These are phyloP conservation scores for Geotrypetes seraphini DNA, from an alignment of 2,797 vertebrate genomes.

Conservation along the genomic window DNA sequence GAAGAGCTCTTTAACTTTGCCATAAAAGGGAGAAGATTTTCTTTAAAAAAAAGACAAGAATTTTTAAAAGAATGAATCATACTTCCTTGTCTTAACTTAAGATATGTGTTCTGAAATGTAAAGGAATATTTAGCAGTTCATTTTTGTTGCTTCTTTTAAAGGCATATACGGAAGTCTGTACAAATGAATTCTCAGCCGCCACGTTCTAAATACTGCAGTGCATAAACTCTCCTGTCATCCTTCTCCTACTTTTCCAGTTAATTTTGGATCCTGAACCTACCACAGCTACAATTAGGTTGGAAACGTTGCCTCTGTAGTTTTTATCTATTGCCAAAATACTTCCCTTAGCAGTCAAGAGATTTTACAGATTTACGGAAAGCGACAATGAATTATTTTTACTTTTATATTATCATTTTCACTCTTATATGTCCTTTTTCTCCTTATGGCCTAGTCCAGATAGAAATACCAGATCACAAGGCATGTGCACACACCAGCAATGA, in stretches of 20 bases:
- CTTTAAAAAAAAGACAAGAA: constrained; percentile 12
- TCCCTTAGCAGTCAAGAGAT: no score
- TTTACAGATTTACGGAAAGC: not conserved
- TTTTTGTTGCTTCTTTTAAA: not conserved
- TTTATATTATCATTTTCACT: no score
- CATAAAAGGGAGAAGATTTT: constrained; percentile 22
- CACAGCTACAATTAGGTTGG: not conserved
- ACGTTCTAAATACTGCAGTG: not conserved
- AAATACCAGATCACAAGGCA: no score
- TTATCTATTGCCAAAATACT: no score
- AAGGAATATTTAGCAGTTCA: constrained; percentile 2
- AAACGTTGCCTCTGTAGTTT: not conserved
- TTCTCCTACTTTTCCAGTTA: constrained; percentile 1
- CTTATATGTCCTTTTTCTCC: no score
- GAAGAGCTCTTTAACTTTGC: constrained; percentile 21
- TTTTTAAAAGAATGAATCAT: constrained; percentile 22
- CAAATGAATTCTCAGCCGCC: constrained; percentile 4
- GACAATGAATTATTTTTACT: not conserved
- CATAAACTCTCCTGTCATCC: not conserved
- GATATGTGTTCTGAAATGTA: not conserved
- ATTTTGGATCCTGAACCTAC: not conserved
- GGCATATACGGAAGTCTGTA: not conserved
- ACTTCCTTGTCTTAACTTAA: constrained; percentile 23
- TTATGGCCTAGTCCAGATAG: no score
- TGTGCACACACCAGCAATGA: no score